Conservation (phyloP, 2,797 vertebrate genomes). For the Pagetopsis macropterus region DNA sequence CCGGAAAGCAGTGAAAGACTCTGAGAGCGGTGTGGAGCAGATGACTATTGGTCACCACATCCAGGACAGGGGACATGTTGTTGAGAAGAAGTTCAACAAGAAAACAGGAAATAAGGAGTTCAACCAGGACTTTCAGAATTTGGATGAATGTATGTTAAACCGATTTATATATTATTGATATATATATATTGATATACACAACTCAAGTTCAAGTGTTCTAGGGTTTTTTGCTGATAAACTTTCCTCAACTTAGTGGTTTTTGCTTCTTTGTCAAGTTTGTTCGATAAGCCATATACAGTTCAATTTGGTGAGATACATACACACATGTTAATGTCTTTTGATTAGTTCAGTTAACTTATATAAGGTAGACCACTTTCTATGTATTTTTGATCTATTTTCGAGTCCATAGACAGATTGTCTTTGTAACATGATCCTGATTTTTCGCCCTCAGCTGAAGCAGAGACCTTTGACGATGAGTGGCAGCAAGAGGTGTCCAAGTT, state of each 20-base stretch:
- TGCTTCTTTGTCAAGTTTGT: too few species aligned
- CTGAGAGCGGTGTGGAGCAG: slow-evolving; percentile 92
- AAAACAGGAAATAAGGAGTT: slow-evolving; percentile 92
- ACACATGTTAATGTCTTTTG: not conserved
- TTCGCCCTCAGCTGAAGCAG: slow-evolving; percentile 86
- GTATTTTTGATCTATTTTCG: not conserved
- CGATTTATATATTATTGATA: too few species aligned
- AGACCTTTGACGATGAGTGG: slow-evolving; percentile 92
- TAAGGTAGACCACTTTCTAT: not conserved
- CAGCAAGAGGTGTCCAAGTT: slow-evolving; percentile 87
- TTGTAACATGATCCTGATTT: slow-evolving; percentile 36
- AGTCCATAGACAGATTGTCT: slow-evolving; percentile 10
- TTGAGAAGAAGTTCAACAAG: slow-evolving; percentile 89
- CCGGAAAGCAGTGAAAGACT: slow-evolving; percentile 87
- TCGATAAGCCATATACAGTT: too few species aligned
- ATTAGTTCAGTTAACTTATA: not conserved
- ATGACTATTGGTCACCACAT: slow-evolving; percentile 95
- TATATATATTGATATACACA: too few species aligned
- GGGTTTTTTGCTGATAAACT: too few species aligned
- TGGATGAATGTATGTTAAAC: slow-evolving; percentile 89
- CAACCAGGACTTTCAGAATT: slow-evolving; percentile 93
- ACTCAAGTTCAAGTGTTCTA: too few species aligned
- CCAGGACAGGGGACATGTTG: slow-evolving; percentile 89
- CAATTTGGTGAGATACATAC: not conserved
- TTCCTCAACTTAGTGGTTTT: too few species aligned